phyloP scores from a whole-genome alignment of 2,113 vertebrate species.

The Antigone vipio region DNA sequence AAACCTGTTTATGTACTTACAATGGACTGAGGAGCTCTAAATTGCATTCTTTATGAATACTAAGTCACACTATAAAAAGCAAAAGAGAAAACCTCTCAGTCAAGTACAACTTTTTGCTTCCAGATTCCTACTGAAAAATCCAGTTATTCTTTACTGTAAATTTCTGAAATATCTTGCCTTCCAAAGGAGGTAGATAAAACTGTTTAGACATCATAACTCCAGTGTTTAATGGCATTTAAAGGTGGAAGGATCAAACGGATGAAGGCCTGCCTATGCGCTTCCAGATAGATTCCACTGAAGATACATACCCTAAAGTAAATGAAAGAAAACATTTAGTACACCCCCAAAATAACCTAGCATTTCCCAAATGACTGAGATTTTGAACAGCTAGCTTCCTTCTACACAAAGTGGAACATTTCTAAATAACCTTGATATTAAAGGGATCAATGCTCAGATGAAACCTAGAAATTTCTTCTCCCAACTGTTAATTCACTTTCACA shows the following conservation, averaged over 20 bases:
- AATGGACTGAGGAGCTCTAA: neutral
- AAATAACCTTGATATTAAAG: neutral
- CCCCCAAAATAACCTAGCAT: neutral
- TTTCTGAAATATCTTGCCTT: neutral
- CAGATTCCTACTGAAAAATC: neutral
- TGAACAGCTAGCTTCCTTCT: neutral
- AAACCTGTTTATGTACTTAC: neutral
- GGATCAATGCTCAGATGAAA: neutral
- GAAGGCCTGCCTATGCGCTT: neutral
- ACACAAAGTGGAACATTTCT: neutral
- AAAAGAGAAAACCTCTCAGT: neutral
- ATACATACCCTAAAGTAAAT: neutral
- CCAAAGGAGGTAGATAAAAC: neutral
- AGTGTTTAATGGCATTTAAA: neutral
- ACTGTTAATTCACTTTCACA: neutral
- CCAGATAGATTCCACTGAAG: neutral
- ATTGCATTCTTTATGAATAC: neutral
- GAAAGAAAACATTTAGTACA: neutral
- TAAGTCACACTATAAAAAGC: neutral
- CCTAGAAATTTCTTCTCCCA: rapidly evolving
- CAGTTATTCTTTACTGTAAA: neutral
- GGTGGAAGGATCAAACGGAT: neutral
- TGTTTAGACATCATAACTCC: neutral
- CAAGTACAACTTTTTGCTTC: neutral
- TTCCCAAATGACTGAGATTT: neutral